These are phyloP conservation scores for Leptinotarsa defecta DNA, from an alignment of 1,140 invertebrate species.

Conservation along the genomic window DNA sequence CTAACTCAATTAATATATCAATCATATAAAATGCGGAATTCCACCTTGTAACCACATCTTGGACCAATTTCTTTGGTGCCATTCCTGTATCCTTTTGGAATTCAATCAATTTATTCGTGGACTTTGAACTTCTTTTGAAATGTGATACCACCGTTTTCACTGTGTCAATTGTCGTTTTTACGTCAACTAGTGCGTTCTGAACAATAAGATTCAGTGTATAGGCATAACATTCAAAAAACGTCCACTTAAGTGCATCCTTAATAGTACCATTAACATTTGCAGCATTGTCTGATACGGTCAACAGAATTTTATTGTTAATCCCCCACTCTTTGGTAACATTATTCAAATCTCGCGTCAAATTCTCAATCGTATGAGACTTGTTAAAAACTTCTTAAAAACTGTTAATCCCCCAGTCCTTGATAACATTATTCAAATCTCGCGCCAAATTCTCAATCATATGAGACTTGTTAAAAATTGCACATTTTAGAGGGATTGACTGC, in stretches of 20 bases:
- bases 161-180: constrained; percentile 36
- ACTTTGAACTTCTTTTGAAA: constrained; percentile 44
- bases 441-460: constrained; percentile 15
- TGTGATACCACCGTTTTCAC: constrained; percentile 32
- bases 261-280: constrained; percentile 43
- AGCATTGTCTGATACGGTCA: constrained; percentile 46
- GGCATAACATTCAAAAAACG: constrained; percentile 46
- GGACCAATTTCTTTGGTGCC: constrained; percentile 27
- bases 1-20: constrained; percentile 45
- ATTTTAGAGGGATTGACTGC: constrained; percentile 31
- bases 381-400: neutral
- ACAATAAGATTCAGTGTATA: constrained; percentile 30
- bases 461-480: constrained; percentile 15
- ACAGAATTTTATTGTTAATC: constrained; percentile 13
- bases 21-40: constrained; percentile 53
- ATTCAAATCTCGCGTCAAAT: too few relatives aligned
- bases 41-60: constrained; percentile 50
- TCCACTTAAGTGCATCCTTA: constrained; percentile 32
- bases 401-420: too few relatives aligned
- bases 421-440: constrained; percentile 33
- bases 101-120: constrained; percentile 40
- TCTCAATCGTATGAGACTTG: neutral
- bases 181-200: constrained; percentile 27
- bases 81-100: constrained; percentile 19
- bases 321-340: neutral